Percentiles rank a stretch among this genome's conserved stretches.
Evolutionary conservation across 2,797 vertebrate genomes (phyloP).

Genomic region (Eptatretus atami): DNA sequence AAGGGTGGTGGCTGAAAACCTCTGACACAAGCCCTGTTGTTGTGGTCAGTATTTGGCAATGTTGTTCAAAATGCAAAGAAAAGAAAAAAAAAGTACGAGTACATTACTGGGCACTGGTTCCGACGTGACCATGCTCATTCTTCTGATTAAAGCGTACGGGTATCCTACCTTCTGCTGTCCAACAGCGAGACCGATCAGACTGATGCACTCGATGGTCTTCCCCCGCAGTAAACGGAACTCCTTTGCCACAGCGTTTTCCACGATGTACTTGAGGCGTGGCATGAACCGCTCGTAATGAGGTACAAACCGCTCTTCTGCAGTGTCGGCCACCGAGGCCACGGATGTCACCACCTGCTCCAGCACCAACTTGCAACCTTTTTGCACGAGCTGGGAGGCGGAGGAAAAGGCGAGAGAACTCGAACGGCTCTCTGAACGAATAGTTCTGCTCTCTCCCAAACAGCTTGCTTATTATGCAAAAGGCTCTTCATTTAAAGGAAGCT

Average conservation of each 20-base stretch:
- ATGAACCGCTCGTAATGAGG: constrained; percentile 92
- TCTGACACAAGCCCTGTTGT: too few relatives aligned
- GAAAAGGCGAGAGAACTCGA: too few relatives aligned
- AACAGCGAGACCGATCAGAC: constrained; percentile 80
- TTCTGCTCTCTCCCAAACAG: too few relatives aligned
- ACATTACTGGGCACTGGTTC: not conserved
- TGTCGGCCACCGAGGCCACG: constrained; percentile 90
- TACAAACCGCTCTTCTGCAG: constrained; percentile 88
- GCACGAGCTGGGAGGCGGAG: constrained; percentile 30
- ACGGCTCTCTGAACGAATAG: too few relatives aligned
- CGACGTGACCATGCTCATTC: constrained; percentile 7
- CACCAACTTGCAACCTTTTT: constrained; percentile 88
- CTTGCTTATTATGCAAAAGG: too few relatives aligned
- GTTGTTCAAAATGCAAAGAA: not conserved
- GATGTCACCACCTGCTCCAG: constrained; percentile 97
- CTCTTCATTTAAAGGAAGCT: too few relatives aligned
- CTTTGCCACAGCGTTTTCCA: constrained; percentile 83
- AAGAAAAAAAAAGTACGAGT: not conserved
- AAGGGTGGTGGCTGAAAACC: too few relatives aligned
- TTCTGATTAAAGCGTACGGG: too few relatives aligned
- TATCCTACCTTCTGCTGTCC: constrained; percentile 61
- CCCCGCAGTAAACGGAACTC: constrained; percentile 72
- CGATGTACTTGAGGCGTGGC: constrained; percentile 83
- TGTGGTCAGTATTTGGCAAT: not conserved
- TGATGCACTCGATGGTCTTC: constrained; percentile 96